Base-by-base conservation (phyloP, 2,888 invertebrate genomes). In the Cephus pygmeus region DNA sequence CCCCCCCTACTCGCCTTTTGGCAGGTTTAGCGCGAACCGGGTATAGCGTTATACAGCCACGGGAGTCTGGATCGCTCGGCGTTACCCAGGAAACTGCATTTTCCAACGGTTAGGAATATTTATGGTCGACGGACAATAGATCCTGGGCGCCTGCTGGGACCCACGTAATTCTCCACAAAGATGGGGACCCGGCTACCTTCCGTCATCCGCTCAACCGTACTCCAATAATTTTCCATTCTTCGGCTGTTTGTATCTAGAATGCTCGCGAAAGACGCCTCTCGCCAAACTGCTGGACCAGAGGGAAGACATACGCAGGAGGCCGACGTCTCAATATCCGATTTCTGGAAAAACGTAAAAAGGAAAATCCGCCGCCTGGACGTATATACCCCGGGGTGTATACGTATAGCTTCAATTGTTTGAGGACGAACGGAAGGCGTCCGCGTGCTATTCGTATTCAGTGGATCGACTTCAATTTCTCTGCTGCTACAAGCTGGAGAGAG, bases 51-150 rank as follows among this genome's bases (percentile, higher is more conserved):
- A 71, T 69, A 74, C 68, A 73, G 82, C 84, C 84, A 56, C 56
- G 23, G 23, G 56, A 23, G 76, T 77, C 82, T 82, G 89, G 87
- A 88, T 56, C 56, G 23, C 56, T 23, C 23, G 56, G 9, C 56
- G 56, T 56, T 56, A 56, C 56, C 56, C 9, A 23, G 56, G 56
- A 88, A 90, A 88, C 88, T 88, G 86, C 86, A 87, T 89, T 89
- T 90, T 87, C 88, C 88, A 87, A 86, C 86, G 87, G 86, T 85
- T 83, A 85, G 85, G 84, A 86, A 88, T 71, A 90, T 90, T 90
- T 89, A 90, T 88, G 87, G 86, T 79, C 80, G 81, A 80, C 82
- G 87, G 84, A 90, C 89, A 90, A 90, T 90, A 84, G 83, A 34
- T 31, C 71, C 33, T 12, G 31, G 74, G 15, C 34, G 34, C 12